Base-by-base conservation (phyloP, 2,113 vertebrate species). In the Speoplatyrhinus poulsoni region DNA sequence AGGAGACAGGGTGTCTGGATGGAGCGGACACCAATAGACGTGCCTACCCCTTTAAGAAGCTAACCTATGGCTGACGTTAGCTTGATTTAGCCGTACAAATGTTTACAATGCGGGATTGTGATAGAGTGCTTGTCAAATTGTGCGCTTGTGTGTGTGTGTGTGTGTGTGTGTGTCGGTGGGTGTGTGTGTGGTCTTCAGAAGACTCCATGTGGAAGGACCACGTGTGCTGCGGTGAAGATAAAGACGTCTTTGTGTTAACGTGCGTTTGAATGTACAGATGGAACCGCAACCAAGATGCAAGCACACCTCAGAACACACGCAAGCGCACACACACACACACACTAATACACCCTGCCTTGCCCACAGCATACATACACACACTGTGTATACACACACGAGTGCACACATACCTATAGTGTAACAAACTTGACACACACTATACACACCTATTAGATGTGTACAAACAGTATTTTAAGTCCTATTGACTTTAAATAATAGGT, bases 191-290 rank as follows among this genome's bases (percentile, higher is more conserved):
- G 87, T 89, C 86, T 69, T 73, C 32, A 53, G 64, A 69, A 65
- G 72, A 84, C 46, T 54, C 80, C 87, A 90, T 92, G 87, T 88
- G 88, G 76, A 26, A 26, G 69, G 60, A 69, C 88, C 86, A 89
- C 58, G 67, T 90, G 88, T 81, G 72, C 64, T 64, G 47, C 48
- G 65, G 62, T 54, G 59, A 17, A 65, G 65, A 89, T 86, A 89
- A 87, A 87, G 86, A 79, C 59, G 48, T 48, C 85, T 90, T 88
- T 90, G 86, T 91, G 70, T 77, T 59, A 57, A 60, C 70, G 73
- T 79, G 78, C 53, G 60, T 72, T 79, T 74, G 65, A 67, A 55
- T 67, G 58, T 82, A 70, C 86, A 88, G 77, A 87, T 87, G 82
- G 73, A 75, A 69, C 46, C 69, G 17, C 65, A 69, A 69, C 50